A percentile compares a stretch with the other conserved stretches of the same genome.
Conservation (phyloP, 37 sponge, comb jelly and placozoan species). For the Tethya wilhelma region DNA sequence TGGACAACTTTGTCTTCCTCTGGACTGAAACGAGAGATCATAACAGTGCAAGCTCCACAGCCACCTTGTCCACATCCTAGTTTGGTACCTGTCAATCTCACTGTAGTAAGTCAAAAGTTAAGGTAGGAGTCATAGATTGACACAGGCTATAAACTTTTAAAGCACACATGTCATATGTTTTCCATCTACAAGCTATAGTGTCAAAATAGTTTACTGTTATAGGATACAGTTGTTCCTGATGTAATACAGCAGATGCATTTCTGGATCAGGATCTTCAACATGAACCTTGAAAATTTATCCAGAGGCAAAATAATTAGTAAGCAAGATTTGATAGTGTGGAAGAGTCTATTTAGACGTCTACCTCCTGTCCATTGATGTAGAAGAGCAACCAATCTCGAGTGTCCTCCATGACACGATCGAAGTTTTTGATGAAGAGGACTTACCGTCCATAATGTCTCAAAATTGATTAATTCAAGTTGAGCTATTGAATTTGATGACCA, state of each 20-base stretch:
- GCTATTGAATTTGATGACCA: too few relatives aligned
- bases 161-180: not conserved
- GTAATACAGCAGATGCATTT: slow-evolving; percentile 81
- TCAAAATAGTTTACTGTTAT: not conserved
- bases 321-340: too few relatives aligned
- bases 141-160: too few relatives aligned
- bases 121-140: not conserved
- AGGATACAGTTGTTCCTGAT: slow-evolving; percentile 72
- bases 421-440: too few relatives aligned
- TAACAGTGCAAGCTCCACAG: slow-evolving; percentile 95
- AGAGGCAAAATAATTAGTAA: too few relatives aligned
- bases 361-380: slow-evolving; percentile 10
- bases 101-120: too few relatives aligned
- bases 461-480: too few relatives aligned
- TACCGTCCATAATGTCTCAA: too few relatives aligned
- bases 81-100: slow-evolving; percentile 84
- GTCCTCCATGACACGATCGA: too few relatives aligned
- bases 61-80: slow-evolving; percentile 93
- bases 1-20: slow-evolving; percentile 54
- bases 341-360: not conserved
- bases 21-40: slow-evolving; percentile 72
- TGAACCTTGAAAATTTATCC: slow-evolving; percentile 42
- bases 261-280: slow-evolving; percentile 68
- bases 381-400: too few relatives aligned
- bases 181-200: not conserved